Evolutionary conservation across 2,888 invertebrate species (phyloP).

Genomic region (Baccha elongata): DNA sequence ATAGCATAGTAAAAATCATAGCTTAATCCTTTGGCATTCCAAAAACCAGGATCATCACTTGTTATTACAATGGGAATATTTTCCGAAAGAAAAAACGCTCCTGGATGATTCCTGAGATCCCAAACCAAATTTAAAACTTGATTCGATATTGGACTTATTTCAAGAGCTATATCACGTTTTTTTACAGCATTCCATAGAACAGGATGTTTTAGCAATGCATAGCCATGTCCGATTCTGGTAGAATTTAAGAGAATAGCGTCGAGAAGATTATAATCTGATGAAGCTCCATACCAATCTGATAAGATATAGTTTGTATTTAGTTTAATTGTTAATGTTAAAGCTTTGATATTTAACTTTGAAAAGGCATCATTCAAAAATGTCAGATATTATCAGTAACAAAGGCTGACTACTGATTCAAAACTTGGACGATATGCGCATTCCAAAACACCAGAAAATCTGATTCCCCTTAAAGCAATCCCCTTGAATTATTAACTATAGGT

Average conservation of each 20-base stretch:
- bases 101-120: constrained; percentile 87
- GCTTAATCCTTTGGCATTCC: constrained; percentile 85
- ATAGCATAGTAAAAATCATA: constrained; percentile 88
- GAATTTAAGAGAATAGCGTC: constrained; percentile 81
- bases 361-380: no score
- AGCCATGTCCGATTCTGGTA: constrained; percentile 81
- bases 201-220: constrained; percentile 81
- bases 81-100: constrained; percentile 83
- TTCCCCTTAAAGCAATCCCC: no score
- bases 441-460: no score
- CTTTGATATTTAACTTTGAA: no score
- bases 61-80: constrained; percentile 86
- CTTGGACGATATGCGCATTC: no score
- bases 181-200: constrained; percentile 80
- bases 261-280: constrained; percentile 85
- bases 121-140: constrained; percentile 83
- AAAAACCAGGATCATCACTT: constrained; percentile 86
- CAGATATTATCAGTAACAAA: no score
- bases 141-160: constrained; percentile 81
- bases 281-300: constrained; percentile 84
- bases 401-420: no score
- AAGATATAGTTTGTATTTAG: neutral
- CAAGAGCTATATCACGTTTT: constrained; percentile 79
- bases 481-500: no score
- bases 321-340: no score